These are phyloP conservation scores for Cynodonichthys magdalenae DNA, from an alignment of 2,797 vertebrate genomes.

Conservation along the genomic window DNA sequence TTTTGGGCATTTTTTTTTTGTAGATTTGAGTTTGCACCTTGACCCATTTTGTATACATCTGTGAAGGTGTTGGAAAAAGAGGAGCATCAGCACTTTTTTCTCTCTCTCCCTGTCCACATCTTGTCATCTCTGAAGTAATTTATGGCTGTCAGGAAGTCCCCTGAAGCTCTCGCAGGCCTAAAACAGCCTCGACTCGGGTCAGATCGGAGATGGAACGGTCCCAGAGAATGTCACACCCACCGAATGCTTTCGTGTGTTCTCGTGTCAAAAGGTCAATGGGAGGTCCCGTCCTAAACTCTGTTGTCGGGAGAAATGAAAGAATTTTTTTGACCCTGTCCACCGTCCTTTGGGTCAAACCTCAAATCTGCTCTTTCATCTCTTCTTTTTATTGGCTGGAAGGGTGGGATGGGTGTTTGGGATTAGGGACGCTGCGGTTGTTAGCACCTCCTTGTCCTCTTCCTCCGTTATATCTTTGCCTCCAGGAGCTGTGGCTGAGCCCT, in stretches of 20 bases:
- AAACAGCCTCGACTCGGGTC: conserved; percentile 45
- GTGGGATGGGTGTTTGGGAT: conserved; percentile 14
- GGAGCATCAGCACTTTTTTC: conserved; percentile 4
- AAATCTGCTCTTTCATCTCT: conserved; percentile 76
- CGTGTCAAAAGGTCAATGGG: conserved; percentile 61
- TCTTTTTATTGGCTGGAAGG: conserved; percentile 39
- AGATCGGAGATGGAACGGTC: conserved; percentile 3
- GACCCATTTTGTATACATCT: conserved; percentile 16
- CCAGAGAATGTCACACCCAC: conserved; percentile 38
- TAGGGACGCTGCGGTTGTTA: conserved; percentile 32
- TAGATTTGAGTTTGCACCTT: conserved; percentile 19
- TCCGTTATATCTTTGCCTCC: conserved; percentile 67
- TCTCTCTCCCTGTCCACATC: not conserved
- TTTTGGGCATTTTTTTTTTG: conserved; percentile 14
- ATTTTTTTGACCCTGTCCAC: conserved; percentile 63
- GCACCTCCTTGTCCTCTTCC: conserved; percentile 33
- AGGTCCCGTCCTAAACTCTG: conserved; percentile 70
- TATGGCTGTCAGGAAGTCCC: conserved; percentile 61
- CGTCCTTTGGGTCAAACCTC: conserved; percentile 71
- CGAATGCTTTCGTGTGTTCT: conserved; percentile 57
- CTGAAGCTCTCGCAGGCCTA: conserved; percentile 46
- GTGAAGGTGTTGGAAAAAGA: conserved; percentile 19
- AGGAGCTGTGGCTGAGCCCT: conserved; percentile 72
- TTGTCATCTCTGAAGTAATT: conserved; percentile 65
- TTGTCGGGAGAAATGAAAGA: conserved; percentile 67